Percentiles rank a stretch among this genome's conserved stretches.
These are phyloP conservation scores for Phorcus lineatus DNA, from an alignment of 2,888 invertebrate genomes.

Conservation along the genomic window DNA sequence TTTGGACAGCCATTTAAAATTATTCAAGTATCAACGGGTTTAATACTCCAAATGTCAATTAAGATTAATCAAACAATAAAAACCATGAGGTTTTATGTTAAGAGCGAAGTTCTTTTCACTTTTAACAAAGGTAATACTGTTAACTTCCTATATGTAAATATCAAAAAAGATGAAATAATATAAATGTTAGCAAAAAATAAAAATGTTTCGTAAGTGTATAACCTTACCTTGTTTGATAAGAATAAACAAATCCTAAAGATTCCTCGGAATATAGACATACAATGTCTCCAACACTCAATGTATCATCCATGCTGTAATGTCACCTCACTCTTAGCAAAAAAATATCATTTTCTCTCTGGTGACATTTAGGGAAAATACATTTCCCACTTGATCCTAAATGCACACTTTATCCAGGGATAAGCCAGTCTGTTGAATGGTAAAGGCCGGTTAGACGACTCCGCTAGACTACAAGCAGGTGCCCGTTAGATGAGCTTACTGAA, in stretches of 20 bases:
- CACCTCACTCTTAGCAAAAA: not conserved
- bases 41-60: not conserved
- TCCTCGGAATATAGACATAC: conserved; percentile 72
- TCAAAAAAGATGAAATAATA: not conserved
- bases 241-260: conserved; percentile 66
- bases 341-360: not conserved
- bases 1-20: not conserved
- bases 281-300: conserved; percentile 69
- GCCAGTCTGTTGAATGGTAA: not conserved
- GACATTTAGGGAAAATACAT: not conserved
- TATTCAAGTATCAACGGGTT: no score
- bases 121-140: not conserved
- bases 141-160: not conserved
- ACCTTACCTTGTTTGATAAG: conserved; percentile 69
- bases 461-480: not conserved
- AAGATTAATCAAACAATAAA: no score
- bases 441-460: not conserved
- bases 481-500: not conserved
- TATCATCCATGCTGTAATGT: conserved; percentile 54
- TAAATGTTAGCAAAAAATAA: not conserved
- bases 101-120: no score
- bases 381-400: not conserved
- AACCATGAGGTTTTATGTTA: no score
- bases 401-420: not conserved
- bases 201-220: not conserved